Evolutionary conservation across 2,888 invertebrate genomes (phyloP), one percentile per base, ranked within the genome.

Genomic region (Cremastobaeus sp.): DNA sequence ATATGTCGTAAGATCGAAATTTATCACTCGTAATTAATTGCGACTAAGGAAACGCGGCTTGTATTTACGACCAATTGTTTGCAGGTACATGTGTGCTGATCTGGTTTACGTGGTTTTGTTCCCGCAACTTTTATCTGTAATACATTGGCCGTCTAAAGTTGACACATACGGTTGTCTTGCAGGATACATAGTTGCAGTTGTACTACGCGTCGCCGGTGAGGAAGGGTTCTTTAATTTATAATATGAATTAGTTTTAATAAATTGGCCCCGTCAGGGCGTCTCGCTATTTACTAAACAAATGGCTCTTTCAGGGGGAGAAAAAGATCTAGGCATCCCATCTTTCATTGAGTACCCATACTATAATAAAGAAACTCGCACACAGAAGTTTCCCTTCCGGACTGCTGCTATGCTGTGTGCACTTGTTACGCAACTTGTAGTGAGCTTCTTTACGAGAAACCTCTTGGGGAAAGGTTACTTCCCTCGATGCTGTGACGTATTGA

Each of bases 41-140:
- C n/a, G n/a, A n/a, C n/a, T n/a, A n/a, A n/a, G n/a, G n/a, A n/a
- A n/a, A n/a, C n/a, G n/a, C n/a, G n/a, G n/a, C n/a, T n/a, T n/a
- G n/a, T n/a, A n/a, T n/a, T n/a, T n/a, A n/a, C n/a, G n/a, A n/a
- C n/a, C n/a, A n/a, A n/a, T n/a, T n/a, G n/a, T 3, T 32, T 32
- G 11, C 4, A 90, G 90, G 79, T 91, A 90, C 83, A 88, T 94
- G 75, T 92, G 92, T 83, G 91, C 92, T 17, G 93, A 93, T 83
- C 88, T 93, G 57, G 92, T 93, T 74, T 93, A 92, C 86, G 93
- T 93, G 66, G 90, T 93, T 65, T 89, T 93, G 28, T 93, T 93
- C 83, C 93, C 93, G 0, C 93, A 93, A 87, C 89, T 93, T 9
- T 86, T 92, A 30, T 90, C 91, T 54, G 92, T 93, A 20, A 89